Base-by-base conservation (phyloP, 2,888 invertebrate genomes). In the Xestia sexstrigata region DNA sequence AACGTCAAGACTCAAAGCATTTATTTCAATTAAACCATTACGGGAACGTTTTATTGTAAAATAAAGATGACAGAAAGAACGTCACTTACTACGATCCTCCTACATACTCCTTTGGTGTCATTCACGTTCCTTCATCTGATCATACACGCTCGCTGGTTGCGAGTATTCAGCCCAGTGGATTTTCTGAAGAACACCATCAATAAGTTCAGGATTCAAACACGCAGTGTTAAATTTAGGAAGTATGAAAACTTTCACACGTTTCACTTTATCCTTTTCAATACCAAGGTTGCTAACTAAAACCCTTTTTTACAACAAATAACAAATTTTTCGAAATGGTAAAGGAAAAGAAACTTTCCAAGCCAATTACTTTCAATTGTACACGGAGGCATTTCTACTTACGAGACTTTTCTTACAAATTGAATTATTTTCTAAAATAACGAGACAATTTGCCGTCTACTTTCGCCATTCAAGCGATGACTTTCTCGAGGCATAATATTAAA, bases 351-450 rank as follows among this genome's bases (percentile, higher is more conserved):
- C 26, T 30, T 20, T 30, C 42, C 13, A 15, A 30, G 35, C 55
- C n/a, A 23, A 70, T 70, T 58, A 30, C 20, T 55, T 70, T 39
- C 65, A 58, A 58, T 78, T 70, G 65, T 78, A 66, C 30, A 5
- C 35, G 39, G 20, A 65, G 30, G 15, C 55, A 45, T 52, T 70
- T 60, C 35, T 52, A 58, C 23, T 23, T 52, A 52, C 70, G 2
- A 58, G 20, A 30, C 20, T 9, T 30, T 58, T 30, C 30, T 30
- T 60, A 0, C 20, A 30, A 60, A 60, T 60, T 58, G 15, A 73
- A 81, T 73, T 62, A 77, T 81, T 81, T 77, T 73, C 26, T 55
- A 55, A 70, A 81, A 70, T 73, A 77, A 81, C 66, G 55, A 26
- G 72, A 67, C 69, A 66, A 62, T 77, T 63, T 39, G 62, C 62